phyloP scores from a whole-genome alignment of 1,140 invertebrate genomes.

The Hylaeus volcanicus region DNA sequence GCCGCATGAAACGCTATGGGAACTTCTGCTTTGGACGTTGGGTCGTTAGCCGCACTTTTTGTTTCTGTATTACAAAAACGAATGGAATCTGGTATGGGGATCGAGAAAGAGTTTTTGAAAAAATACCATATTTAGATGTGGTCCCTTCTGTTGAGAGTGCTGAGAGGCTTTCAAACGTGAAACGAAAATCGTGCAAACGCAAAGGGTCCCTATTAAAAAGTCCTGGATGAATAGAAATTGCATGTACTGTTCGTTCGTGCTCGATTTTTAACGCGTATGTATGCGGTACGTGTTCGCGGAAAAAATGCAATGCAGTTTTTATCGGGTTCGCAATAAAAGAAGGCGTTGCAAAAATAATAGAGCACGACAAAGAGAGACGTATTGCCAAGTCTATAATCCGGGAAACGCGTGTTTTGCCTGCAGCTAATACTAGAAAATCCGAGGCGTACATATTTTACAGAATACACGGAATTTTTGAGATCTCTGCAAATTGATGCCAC shows the following conservation, averaged over 20 bases:
- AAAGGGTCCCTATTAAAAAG: background rate
- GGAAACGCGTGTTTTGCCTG: too few species aligned
- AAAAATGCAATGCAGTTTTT: too few species aligned
- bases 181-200: background rate
- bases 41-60: background rate
- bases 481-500: too few species aligned
- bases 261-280: background rate
- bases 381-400: background rate
- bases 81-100: background rate
- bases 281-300: background rate
- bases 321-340: background rate
- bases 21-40: background rate
- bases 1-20: too few species aligned
- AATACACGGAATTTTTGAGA: too few species aligned
- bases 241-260: background rate
- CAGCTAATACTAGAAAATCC: too few species aligned
- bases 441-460: too few species aligned
- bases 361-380: background rate
- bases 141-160: background rate
- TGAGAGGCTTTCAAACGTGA: background rate
- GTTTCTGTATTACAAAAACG: background rate
- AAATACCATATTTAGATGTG: background rate
- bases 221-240: background rate
- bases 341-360: background rate
- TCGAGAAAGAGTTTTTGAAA: background rate